Conservation (phyloP, 2,888 invertebrate species). For the Belgica antarctica region DNA sequence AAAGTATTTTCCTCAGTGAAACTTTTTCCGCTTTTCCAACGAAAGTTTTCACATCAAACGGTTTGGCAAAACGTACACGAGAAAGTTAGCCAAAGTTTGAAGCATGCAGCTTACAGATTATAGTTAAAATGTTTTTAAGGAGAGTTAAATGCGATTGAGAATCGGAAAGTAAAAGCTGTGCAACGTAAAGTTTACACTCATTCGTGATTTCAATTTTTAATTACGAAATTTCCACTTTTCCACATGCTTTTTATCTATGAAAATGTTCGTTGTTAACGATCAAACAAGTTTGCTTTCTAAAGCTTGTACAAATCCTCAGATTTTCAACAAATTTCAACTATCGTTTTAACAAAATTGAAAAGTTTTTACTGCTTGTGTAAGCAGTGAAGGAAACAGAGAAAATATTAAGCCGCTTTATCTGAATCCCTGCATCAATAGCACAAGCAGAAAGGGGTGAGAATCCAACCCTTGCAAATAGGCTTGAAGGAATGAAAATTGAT, state of each 20-base stretch:
- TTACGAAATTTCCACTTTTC: background rate
- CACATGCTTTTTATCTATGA: background rate
- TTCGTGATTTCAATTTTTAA: constrained; percentile 17
- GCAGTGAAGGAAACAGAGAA: background rate
- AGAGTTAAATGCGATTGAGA: background rate
- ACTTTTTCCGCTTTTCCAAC: constrained; percentile 7
- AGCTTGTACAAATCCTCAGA: background rate
- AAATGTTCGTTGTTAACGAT: background rate
- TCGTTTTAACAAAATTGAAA: background rate
- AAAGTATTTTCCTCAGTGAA: constrained; percentile 15
- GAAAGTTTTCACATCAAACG: constrained; percentile 10
- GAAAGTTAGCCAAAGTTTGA: background rate
- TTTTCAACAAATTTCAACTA: background rate
- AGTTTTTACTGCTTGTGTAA: background rate
- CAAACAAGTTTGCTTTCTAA: background rate
- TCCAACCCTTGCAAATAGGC: background rate
- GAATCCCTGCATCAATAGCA: background rate
- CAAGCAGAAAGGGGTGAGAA: background rate
- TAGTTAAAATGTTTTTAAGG: background rate
- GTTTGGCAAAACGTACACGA: no score
- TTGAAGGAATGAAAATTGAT: background rate
- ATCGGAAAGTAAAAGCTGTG: background rate
- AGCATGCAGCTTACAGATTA: background rate
- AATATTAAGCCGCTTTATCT: background rate
- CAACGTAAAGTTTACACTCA: background rate